Conservation (phyloP, 2,113 vertebrate species). For the Rhinolophus sinicus region DNA sequence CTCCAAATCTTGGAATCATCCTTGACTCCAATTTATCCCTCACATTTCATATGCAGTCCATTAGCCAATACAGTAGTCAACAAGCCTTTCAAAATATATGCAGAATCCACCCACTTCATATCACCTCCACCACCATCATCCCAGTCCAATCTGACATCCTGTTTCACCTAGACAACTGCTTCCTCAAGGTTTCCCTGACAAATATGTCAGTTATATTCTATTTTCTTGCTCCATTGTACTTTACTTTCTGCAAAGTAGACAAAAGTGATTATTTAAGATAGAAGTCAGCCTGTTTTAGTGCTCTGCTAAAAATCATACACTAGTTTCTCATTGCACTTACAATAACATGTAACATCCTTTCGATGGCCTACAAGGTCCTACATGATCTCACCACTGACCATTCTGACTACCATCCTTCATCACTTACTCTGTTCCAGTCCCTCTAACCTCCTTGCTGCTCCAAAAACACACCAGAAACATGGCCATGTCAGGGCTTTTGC, state of each 20-base stretch:
- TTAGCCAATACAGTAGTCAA: neutral
- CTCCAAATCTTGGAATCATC: neutral
- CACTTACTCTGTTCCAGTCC: neutral
- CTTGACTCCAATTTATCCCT: neutral
- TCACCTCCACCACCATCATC: no score
- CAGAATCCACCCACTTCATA: neutral
- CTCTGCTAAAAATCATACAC: neutral
- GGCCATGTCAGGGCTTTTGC: neutral
- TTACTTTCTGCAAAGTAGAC: neutral
- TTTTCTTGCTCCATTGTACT: neutral
- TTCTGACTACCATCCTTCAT: neutral
- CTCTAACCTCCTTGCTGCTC: neutral
- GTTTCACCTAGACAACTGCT: neutral
- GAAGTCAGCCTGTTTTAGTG: neutral
- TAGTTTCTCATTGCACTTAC: neutral
- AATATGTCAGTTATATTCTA: no score
- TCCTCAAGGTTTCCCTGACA: neutral
- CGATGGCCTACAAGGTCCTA: no score
- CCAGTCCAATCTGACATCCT: neutral
- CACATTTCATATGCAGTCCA: neutral
- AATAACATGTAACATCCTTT: neutral
- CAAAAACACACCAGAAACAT: neutral
- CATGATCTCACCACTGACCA: neutral
- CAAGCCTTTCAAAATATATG: neutral
- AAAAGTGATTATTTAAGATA: neutral